Evolutionary conservation across 2,888 invertebrate species (phyloP).

Genomic region (Catocala fraxini): DNA sequence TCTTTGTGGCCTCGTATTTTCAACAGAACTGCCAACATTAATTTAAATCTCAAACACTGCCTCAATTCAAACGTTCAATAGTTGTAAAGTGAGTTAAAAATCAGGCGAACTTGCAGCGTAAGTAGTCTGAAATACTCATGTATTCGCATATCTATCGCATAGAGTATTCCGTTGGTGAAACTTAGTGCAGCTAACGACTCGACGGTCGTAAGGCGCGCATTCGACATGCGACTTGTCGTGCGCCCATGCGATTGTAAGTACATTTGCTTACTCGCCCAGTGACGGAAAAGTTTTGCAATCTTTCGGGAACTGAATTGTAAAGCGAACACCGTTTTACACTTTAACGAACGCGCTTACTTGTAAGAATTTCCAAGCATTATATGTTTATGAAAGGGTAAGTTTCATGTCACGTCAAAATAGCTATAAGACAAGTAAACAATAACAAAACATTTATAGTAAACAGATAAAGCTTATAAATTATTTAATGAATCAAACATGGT

Average conservation of each 20-base stretch:
- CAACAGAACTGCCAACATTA: no score
- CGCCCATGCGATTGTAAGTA: slow-evolving; percentile 36
- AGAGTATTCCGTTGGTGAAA: slow-evolving; percentile 41
- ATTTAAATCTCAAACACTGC: no score
- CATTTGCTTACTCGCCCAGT: slow-evolving; percentile 35
- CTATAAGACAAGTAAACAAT: no score
- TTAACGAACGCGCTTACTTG: slow-evolving; percentile 4
- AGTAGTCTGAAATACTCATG: slow-evolving; percentile 29
- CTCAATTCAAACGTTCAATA: slow-evolving; percentile 31
- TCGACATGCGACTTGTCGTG: slow-evolving; percentile 29
- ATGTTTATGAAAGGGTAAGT: no score
- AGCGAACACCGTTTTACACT: slow-evolving; percentile 29
- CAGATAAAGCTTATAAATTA: neutral
- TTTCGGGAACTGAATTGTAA: slow-evolving; percentile 33
- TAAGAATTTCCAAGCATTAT: no score
- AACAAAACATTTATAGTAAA: no score
- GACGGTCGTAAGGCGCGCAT: slow-evolving; percentile 1
- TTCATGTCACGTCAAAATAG: no score
- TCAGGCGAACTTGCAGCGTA: slow-evolving; percentile 27
- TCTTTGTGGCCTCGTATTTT: slow-evolving; percentile 28
- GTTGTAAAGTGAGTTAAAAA: slow-evolving; percentile 35
- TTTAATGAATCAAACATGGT: slow-evolving; percentile 8
- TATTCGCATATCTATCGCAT: slow-evolving; percentile 36
- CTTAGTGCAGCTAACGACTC: slow-evolving; percentile 30
- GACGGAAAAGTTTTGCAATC: slow-evolving; percentile 36